A percentile compares a stretch with the other conserved stretches of the same genome.
Conservation (phyloP, 2,797 vertebrate genomes). For the Melopsittacus undulatus region DNA sequence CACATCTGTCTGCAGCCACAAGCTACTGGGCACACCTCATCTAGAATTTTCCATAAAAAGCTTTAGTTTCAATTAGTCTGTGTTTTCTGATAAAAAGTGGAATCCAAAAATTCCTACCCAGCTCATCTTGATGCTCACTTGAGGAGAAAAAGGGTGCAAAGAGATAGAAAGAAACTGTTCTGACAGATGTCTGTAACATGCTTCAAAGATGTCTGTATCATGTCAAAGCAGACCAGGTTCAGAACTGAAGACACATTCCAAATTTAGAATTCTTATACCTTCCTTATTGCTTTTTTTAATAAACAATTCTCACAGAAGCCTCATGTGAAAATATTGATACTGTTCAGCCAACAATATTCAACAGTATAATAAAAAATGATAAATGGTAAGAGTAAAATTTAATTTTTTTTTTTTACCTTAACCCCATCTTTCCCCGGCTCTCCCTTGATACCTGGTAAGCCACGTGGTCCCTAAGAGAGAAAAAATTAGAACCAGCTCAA, state of each 20-base stretch:
- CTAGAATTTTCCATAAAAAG: background rate
- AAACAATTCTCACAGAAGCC: background rate
- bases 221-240: background rate
- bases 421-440: conserved; percentile 86
- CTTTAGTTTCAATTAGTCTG: background rate
- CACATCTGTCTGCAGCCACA: background rate
- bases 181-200: background rate
- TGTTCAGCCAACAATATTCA: background rate
- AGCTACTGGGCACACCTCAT: background rate
- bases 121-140: background rate
- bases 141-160: background rate
- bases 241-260: background rate
- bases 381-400: background rate
- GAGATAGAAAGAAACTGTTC: background rate
- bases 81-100: background rate
- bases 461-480: conserved; percentile 84
- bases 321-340: background rate
- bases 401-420: conserved; percentile 79
- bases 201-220: background rate
- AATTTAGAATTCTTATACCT: background rate
- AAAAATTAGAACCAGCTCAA: conserved; percentile 19
- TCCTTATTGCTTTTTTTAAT: background rate
- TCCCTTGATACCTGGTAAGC: conserved; percentile 87
- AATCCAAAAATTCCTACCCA: background rate
- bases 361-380: background rate